phyloP scores from a whole-genome alignment of 2,888 invertebrate genomes.

The Dasysyrphus albostriatus region DNA sequence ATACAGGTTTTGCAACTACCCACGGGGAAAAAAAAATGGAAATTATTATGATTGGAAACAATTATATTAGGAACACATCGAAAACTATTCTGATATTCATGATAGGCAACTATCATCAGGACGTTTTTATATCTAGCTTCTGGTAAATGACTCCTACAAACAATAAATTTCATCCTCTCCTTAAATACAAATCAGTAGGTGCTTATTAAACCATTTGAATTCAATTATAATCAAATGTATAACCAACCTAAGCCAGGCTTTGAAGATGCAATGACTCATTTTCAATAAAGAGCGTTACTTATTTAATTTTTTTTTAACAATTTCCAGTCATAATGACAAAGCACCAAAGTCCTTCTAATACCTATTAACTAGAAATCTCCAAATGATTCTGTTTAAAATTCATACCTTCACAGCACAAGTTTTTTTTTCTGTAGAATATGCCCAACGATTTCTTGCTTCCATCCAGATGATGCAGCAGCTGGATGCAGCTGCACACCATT shows the following conservation, averaged over 20 bases:
- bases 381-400: conserved; percentile 64
- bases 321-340: background rate
- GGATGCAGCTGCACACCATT: conserved; percentile 16
- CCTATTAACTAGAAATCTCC: conserved; percentile 47
- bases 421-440: conserved; percentile 49
- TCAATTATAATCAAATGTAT: background rate
- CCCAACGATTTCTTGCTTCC: background rate
- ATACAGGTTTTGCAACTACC: too few species aligned
- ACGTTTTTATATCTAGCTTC: too few species aligned
- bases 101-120: too few species aligned
- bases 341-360: conserved; percentile 30
- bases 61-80: too few species aligned
- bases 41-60: too few species aligned
- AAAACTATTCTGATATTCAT: too few species aligned
- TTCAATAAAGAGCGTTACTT: background rate
- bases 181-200: too few species aligned
- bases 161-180: too few species aligned
- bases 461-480: background rate
- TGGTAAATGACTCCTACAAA: too few species aligned
- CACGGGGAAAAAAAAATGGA: too few species aligned
- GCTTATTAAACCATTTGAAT: background rate
- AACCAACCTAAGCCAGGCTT: background rate
- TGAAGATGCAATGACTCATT: background rate
- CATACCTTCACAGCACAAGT: conserved; percentile 54
- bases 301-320: conserved; percentile 1